Evolutionary conservation across 2,113 vertebrate genomes (phyloP).

Genomic region (Seriola aureovittata): DNA sequence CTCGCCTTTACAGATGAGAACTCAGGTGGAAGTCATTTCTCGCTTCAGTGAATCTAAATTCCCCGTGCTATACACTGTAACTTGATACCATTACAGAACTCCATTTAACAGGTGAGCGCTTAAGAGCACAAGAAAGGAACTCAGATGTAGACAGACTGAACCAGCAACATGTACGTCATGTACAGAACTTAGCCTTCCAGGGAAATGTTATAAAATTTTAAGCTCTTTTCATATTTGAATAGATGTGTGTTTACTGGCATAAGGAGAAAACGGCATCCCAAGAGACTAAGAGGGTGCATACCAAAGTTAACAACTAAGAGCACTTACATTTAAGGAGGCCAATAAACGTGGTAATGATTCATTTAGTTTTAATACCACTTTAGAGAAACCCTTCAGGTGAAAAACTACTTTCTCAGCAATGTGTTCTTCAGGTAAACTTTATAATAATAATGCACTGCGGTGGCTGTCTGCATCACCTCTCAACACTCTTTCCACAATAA

Average conservation of each 20-base stretch:
- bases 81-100: slow-evolving; percentile 49
- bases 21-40: slow-evolving; percentile 57
- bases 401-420: neutral
- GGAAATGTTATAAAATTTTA: slow-evolving; percentile 7
- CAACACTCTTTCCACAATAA: neutral
- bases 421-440: slow-evolving; percentile 14
- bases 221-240: slow-evolving; percentile 12
- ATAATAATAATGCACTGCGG: neutral
- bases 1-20: slow-evolving; percentile 45
- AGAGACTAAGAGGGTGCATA: neutral
- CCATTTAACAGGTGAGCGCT: slow-evolving; percentile 46
- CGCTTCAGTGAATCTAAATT: slow-evolving; percentile 56
- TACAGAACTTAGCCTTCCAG: neutral
- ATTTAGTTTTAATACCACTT: neutral
- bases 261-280: neutral
- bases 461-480: slow-evolving; percentile 17
- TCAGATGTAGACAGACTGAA: slow-evolving; percentile 22
- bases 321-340: neutral
- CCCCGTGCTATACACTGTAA: slow-evolving; percentile 32
- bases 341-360: neutral
- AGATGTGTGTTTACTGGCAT: neutral
- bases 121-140: slow-evolving; percentile 32
- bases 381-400: neutral
- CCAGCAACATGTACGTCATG: slow-evolving; percentile 13
- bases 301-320: neutral